Conservation (phyloP, 2,113 vertebrate species). For the Peromyscus leucopus region DNA sequence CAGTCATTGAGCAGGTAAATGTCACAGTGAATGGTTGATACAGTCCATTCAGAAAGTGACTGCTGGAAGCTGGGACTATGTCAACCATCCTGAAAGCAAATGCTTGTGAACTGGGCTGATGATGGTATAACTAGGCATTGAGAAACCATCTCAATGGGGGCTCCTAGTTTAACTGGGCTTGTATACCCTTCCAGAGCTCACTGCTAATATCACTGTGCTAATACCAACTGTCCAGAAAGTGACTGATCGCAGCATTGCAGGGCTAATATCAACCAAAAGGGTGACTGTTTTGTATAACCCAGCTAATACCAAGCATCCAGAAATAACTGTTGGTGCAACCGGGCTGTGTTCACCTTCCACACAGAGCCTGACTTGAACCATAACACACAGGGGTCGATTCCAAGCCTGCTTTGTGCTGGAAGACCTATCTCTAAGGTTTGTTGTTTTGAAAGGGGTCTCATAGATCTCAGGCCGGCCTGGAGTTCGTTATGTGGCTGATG, state of each 20-base stretch:
- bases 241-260: background rate
- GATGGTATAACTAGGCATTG: background rate
- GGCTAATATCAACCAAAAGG: background rate
- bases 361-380: background rate
- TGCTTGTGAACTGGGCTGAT: background rate
- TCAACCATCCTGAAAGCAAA: background rate
- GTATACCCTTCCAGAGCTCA: too few relatives aligned
- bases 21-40: background rate
- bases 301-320: background rate
- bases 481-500: background rate
- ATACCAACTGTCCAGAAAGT: background rate
- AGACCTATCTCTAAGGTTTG: background rate
- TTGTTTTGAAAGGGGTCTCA: background rate
- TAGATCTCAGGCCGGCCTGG: background rate
- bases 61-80: background rate
- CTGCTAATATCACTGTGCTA: background rate
- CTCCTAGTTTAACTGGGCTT: background rate
- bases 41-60: background rate
- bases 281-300: background rate
- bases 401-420: background rate
- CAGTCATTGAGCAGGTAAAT: background rate
- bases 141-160: background rate
- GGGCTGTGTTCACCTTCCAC: background rate
- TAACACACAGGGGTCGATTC: background rate
- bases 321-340: background rate